Evolutionary conservation across 30 jellyfish, hydroid and myxozoan genomes (phyloP).

Genomic region (Catostylus mosaicus): DNA sequence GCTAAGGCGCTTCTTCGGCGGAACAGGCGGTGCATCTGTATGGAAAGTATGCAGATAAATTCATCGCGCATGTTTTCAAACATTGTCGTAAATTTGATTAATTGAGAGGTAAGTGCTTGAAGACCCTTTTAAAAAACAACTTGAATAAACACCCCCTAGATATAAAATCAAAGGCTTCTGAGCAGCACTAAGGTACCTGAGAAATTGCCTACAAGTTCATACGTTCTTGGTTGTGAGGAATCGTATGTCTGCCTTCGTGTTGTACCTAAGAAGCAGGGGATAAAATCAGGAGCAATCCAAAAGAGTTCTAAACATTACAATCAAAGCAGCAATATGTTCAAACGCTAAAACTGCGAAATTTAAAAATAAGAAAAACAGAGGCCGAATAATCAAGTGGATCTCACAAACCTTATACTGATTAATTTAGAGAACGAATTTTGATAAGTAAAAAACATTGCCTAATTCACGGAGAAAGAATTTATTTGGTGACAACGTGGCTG

Average conservation of each 20-base stretch:
- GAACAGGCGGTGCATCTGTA: slow-evolving; percentile 55
- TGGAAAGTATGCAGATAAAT: background rate
- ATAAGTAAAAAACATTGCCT: too few relatives aligned
- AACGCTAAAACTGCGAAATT: background rate
- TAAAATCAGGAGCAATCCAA: background rate
- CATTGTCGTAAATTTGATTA: background rate
- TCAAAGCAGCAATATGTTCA: background rate
- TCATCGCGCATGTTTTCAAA: background rate
- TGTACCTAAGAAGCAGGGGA: background rate
- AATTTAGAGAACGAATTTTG: too few relatives aligned
- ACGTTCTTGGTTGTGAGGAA: slow-evolving; percentile 2
- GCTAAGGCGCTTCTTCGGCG: slow-evolving; percentile 68
- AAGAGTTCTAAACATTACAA: background rate
- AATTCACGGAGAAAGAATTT: too few relatives aligned
- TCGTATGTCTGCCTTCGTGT: slow-evolving; percentile 2
- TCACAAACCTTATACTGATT: background rate
- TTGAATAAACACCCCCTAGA: background rate
- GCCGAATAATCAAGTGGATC: background rate
- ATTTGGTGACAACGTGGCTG: too few relatives aligned
- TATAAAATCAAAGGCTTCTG: background rate
- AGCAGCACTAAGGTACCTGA: background rate
- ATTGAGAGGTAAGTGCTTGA: background rate
- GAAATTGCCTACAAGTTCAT: slow-evolving; percentile 52
- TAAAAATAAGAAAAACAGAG: background rate
- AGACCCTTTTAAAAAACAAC: background rate